Evolutionary conservation across 2,113 vertebrate species (phyloP).

Genomic region (Hippolais icterina): DNA sequence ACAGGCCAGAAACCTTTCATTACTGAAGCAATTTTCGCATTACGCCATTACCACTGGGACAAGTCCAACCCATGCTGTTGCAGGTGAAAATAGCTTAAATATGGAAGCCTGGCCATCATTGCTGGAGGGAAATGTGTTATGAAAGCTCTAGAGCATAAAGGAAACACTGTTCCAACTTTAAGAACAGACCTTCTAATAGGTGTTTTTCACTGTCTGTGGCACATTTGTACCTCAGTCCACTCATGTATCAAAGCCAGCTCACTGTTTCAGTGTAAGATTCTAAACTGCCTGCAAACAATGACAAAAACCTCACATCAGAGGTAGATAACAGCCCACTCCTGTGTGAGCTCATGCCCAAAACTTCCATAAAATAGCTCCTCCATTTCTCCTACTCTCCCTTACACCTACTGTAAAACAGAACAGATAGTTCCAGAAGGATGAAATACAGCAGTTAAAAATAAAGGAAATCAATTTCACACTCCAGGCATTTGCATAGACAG

Average conservation of each 20-base stretch:
- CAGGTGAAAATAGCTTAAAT: neutral
- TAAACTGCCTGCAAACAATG: neutral
- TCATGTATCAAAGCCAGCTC: neutral
- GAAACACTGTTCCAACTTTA: neutral
- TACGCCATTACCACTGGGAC: neutral
- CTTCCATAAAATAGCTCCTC: neutral
- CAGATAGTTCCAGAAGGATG: neutral
- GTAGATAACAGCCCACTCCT: neutral
- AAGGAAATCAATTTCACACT: neutral
- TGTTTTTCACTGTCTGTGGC: neutral
- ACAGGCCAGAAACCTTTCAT: neutral
- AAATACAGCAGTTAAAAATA: neutral
- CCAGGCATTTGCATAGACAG: neutral
- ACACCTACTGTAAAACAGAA: neutral
- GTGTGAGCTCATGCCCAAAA: neutral
- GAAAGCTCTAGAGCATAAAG: neutral
- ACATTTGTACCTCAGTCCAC: neutral
- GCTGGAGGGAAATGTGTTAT: neutral
- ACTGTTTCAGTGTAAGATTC: neutral
- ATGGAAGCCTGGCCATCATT: neutral
- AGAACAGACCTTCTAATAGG: neutral
- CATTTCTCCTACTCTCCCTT: neutral
- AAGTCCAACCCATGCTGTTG: neutral
- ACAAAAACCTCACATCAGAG: neutral
- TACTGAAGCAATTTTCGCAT: neutral